Conservation (phyloP, 2,888 invertebrate genomes). For the Vanessa cardui region DNA sequence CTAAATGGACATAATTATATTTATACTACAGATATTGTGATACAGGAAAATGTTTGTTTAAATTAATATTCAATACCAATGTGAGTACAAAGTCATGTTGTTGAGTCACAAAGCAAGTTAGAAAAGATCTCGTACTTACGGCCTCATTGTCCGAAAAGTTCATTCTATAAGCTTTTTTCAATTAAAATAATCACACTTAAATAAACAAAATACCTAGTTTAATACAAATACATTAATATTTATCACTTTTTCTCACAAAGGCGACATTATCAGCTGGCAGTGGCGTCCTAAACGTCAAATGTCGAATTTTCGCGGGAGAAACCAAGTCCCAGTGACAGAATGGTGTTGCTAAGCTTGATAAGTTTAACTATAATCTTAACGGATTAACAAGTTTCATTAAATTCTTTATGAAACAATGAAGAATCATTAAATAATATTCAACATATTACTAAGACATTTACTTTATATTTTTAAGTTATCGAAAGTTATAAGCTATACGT, state of each 20-base stretch:
- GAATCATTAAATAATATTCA: too few species aligned
- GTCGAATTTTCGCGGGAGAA: constrained; percentile 70
- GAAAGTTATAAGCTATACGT: too few species aligned
- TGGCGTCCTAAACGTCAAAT: constrained; percentile 54
- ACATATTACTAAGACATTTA: too few species aligned
- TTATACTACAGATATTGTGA: neutral
- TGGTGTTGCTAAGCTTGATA: neutral
- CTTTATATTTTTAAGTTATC: too few species aligned
- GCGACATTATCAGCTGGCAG: constrained; percentile 50
- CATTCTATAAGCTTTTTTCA: constrained; percentile 49
- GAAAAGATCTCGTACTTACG: constrained; percentile 59
- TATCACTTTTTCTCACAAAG: constrained; percentile 32
- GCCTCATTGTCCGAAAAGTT: constrained; percentile 78
- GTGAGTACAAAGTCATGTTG: constrained; percentile 43
- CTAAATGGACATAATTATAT: neutral
- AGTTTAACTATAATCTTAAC: neutral
- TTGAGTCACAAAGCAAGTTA: constrained; percentile 34
- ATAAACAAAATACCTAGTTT: constrained; percentile 30
- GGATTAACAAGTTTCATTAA: too few species aligned
- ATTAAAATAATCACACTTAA: constrained; percentile 22
- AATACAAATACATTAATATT: constrained; percentile 36
- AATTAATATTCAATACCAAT: constrained; percentile 34
- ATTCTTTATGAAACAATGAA: too few species aligned
- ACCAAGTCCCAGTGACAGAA: neutral
- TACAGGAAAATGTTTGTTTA: constrained; percentile 15